These are phyloP conservation scores for Catalaphyllia jardinei DNA, from an alignment of 64 coral and sea anemone species.

Conservation along the genomic window DNA sequence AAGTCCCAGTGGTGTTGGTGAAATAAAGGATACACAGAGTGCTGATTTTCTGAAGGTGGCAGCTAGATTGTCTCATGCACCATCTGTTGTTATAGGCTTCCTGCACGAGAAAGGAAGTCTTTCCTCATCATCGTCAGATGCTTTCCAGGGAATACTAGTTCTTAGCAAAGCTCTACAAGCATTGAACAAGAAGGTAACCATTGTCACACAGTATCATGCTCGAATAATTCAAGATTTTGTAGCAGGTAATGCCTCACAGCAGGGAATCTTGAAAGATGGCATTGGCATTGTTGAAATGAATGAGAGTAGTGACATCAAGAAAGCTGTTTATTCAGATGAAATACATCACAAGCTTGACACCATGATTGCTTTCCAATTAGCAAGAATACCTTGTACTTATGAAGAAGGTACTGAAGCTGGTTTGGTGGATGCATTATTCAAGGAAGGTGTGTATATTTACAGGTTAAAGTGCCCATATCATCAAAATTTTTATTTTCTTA, in stretches of 20 bases:
- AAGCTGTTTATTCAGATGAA: neutral
- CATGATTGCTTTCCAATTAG: neutral
- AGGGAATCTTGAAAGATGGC: neutral
- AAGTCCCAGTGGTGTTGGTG: neutral
- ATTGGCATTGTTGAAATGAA: neutral
- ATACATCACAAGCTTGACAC: constrained; percentile 25
- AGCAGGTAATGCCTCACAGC: neutral
- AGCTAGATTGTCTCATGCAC: constrained; percentile 2
- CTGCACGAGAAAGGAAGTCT: constrained; percentile 1
- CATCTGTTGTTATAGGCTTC: constrained; percentile 22
- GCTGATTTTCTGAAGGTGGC: constrained; percentile 9
- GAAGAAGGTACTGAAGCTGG: neutral
- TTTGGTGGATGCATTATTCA: neutral
- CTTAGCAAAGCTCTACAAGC: constrained; percentile 30
- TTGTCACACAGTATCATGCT: neutral
- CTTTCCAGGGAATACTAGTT: neutral
- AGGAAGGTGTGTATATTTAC: constrained; percentile 9
- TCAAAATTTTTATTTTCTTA: too few species aligned
- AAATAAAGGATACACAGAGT: neutral
- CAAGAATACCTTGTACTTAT: neutral
- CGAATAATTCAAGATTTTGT: neutral
- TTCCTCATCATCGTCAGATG: constrained; percentile 6
- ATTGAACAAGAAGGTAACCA: constrained; percentile 16
- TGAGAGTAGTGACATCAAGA: neutral
- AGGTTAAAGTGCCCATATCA: too few species aligned